These are phyloP conservation scores for Hemicordylus capensis DNA, from an alignment of 2,113 vertebrate species.

Conservation along the genomic window DNA sequence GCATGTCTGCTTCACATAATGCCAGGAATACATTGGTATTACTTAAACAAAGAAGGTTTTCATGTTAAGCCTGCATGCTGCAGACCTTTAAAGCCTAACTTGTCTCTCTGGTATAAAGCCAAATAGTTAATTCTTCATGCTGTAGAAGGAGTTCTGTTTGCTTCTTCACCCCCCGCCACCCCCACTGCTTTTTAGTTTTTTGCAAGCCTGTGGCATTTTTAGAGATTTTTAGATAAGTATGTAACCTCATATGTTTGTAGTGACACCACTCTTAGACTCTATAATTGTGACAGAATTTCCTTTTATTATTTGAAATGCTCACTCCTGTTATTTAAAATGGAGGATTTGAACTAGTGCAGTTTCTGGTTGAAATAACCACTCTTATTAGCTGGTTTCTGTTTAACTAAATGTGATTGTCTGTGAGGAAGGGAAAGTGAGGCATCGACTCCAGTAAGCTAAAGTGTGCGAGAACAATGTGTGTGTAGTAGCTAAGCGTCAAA, in stretches of 20 bases:
- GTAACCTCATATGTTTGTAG: background rate
- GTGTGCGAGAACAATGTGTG: background rate
- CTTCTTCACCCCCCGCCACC: background rate
- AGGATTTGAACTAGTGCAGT: background rate
- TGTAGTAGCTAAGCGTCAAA: too few relatives aligned
- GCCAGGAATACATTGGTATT: slow-evolving; percentile 17
- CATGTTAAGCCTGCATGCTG: slow-evolving; percentile 33
- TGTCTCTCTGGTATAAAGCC: background rate
- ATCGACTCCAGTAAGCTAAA: background rate
- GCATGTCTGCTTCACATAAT: slow-evolving; percentile 47
- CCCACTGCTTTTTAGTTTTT: background rate
- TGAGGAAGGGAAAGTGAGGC: background rate
- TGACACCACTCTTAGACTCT: background rate
- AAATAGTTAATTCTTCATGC: background rate
- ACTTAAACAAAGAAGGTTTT: slow-evolving; percentile 41
- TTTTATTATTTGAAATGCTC: background rate
- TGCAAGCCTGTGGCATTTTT: background rate
- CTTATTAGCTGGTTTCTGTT: accelerated
- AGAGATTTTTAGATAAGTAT: background rate
- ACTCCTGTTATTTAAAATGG: background rate
- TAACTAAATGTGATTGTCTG: background rate
- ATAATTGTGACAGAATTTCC: background rate
- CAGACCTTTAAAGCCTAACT: background rate
- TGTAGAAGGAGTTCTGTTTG: background rate
- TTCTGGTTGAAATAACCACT: background rate